Evolutionary conservation across 2,113 vertebrate genomes (phyloP), one percentile per base, ranked within the genome.

Genomic region (Speoplatyrhinus poulsoni): DNA sequence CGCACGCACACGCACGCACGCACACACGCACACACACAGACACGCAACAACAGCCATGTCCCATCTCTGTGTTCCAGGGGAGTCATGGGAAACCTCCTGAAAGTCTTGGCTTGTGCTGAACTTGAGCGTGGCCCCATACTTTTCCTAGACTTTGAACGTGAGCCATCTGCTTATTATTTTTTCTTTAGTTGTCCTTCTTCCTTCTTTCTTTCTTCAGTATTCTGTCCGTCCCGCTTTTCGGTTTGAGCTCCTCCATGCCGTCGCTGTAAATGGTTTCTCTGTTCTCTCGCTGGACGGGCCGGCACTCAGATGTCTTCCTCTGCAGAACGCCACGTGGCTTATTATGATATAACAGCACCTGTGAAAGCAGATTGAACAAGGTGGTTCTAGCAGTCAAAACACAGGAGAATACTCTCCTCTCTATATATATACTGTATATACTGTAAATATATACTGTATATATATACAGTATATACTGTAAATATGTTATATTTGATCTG

Each of bases 91-190:
- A 95, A 96, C 92, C 94, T 96, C 94, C 94, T 97, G 94, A 96
- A 96, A 95, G 94, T 95, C 93, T 94, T 96, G 94, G 93, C 95
- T 95, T 95, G 94, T 93, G 90, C 92, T 93, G 95, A 96, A 82
- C 94, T 96, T 95, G 95, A 96, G 93, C 95, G 95, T 95, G 94
- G 95, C 93, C 94, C 93, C 94, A 96, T 95, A 94, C 93, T 97
- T 97, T 96, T 95, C 95, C 95, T 97, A 96, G 95, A 96, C 95
- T 96, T 96, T 96, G 95, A 96, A 96, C 93, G 95, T 97, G 95
- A 97, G 95, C 94, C 93, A 93, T 93, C 86, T 82, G 88, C 92
- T 94, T 93, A 83, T 93, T 92, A 84, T 91, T 90, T 90, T 88
- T 0, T 72, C 33, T 65, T 64, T 3, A 15, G 41, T 64, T 85